phyloP scores from a whole-genome alignment of 2,113 vertebrate genomes.

The Nycticorax nycticorax region DNA sequence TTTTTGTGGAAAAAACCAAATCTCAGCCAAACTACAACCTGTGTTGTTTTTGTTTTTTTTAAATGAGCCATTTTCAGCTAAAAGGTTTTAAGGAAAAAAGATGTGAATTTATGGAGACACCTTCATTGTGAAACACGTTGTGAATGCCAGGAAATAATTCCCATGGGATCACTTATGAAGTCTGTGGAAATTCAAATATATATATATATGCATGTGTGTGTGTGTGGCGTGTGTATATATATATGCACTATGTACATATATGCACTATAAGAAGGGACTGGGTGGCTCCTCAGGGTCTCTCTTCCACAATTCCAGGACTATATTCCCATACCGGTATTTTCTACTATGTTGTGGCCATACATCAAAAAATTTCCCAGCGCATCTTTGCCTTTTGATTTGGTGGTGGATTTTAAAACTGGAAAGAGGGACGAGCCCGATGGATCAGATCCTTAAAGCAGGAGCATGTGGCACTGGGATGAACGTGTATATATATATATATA shows the following conservation, averaged over 20 bases:
- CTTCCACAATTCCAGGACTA: background rate
- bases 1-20: background rate
- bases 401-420: background rate
- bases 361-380: too few relatives aligned
- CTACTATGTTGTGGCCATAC: background rate
- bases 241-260: too few relatives aligned
- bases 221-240: too few relatives aligned
- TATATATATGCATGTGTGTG: too few relatives aligned
- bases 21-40: background rate
- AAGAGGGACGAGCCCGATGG: rapidly evolving
- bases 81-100: background rate
- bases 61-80: background rate
- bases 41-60: too few relatives aligned
- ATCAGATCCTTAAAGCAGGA: background rate
- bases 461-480: rapidly evolving
- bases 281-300: background rate
- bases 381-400: background rate
- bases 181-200: background rate
- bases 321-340: background rate
- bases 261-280: background rate
- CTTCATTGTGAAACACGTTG: background rate
- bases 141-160: background rate
- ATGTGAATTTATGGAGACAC: background rate
- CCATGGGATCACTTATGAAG: background rate
- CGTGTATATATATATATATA: too few relatives aligned